Evolutionary conservation across 2,888 invertebrate species (phyloP).

Genomic region (Idaea dimidiata): DNA sequence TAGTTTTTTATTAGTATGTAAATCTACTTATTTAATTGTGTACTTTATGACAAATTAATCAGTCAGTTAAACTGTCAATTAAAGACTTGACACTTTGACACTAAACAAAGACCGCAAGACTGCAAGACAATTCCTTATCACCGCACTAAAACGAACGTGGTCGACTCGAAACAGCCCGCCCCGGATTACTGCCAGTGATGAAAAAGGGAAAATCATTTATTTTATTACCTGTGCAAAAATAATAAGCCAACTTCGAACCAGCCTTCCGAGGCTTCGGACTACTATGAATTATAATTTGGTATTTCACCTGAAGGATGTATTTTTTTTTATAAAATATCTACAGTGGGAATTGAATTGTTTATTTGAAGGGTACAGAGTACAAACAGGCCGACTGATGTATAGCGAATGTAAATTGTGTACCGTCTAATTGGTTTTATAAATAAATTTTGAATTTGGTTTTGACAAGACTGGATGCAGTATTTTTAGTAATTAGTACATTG

Average conservation of each 20-base stretch:
- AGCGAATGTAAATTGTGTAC: not conserved
- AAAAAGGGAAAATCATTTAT: conserved; percentile 65
- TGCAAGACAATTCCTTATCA: conserved; percentile 7
- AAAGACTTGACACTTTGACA: not conserved
- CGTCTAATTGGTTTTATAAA: not conserved
- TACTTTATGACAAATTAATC: no score
- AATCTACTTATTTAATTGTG: no score
- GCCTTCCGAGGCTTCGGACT: conserved; percentile 37
- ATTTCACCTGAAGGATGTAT: conserved; percentile 14
- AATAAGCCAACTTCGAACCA: conserved; percentile 47
- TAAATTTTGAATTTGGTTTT: conserved; percentile 32
- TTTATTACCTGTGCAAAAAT: conserved; percentile 62
- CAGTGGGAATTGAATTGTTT: conserved; percentile 5
- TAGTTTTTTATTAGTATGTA: no score
- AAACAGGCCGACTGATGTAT: not conserved
- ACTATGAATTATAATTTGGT: conserved; percentile 44
- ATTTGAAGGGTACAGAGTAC: not conserved
- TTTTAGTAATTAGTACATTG: no score
- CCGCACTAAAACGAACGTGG: conserved; percentile 32
- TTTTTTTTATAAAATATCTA: not conserved
- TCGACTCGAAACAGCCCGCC: conserved; percentile 29
- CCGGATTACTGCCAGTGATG: conserved; percentile 44
- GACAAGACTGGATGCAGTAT: no score
- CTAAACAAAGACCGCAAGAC: conserved; percentile 19
- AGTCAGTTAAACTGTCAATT: no score